phyloP scores from a whole-genome alignment of 2,797 vertebrate genomes.

The Scomberomorus guttatus region DNA sequence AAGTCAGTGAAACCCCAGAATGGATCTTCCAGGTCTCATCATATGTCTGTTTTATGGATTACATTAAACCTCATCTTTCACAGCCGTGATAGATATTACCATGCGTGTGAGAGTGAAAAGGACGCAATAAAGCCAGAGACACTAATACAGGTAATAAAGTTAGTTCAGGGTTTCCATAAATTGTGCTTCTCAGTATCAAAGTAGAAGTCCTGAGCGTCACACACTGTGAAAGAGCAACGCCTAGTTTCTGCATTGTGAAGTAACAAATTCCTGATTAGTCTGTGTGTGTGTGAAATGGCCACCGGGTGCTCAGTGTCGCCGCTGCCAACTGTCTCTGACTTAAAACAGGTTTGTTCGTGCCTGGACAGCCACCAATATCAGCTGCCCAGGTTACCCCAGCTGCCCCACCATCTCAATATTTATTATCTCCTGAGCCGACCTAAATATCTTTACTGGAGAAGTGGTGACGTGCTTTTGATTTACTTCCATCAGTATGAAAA shows the following conservation, averaged over 20 bases:
- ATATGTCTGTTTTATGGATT: not conserved
- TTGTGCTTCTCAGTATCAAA: constrained; percentile 6
- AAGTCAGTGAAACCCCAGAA: not conserved
- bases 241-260: constrained; percentile 4
- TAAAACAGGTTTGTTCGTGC: not conserved
- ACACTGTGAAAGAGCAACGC: not conserved
- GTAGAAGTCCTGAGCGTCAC: constrained; percentile 4
- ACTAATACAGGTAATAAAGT: constrained; percentile 15
- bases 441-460: constrained; percentile 16
- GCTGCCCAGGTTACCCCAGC: constrained; percentile 22
- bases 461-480: not conserved
- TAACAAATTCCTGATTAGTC: constrained; percentile 33
- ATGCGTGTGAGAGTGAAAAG: not conserved
- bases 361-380: constrained; percentile 12
- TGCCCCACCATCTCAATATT: constrained; percentile 8
- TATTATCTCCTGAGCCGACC: constrained; percentile 1
- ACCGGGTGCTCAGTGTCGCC: not conserved
- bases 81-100: not conserved
- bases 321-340: constrained; percentile 24
- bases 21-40: not conserved
- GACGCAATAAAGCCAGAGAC: not conserved
- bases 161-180: not conserved
- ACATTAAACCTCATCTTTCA: constrained; percentile 5
- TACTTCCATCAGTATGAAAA: not conserved
- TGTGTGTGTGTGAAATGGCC: not conserved